Evolutionary conservation across 35 echinoderm and acorn worm species (phyloP), one percentile per base, ranked within the genome.

Genomic region (Anneissia japonica): DNA sequence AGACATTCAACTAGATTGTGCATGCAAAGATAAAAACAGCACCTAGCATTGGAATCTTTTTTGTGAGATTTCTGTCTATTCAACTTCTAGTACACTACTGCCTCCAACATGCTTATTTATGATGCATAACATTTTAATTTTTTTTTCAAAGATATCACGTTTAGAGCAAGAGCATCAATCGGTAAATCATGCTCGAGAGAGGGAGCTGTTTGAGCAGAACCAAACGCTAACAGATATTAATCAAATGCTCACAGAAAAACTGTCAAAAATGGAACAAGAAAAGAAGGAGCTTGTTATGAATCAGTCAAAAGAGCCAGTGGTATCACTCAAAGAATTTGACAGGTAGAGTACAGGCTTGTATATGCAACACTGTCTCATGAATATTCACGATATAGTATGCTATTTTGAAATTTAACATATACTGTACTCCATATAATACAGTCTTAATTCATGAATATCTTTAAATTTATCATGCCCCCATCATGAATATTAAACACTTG

Each of bases 301-400:
- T 12, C 51, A 64, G 29, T 74, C 79, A 43, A 41, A 36, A 32
- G 96, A 79, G 35, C 85, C 88, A 79, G 85, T 87, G 76, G 85
- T 94, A 19, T 46, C 90, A 21, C 93, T 87, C 36, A 83, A 87
- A 28, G 83, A 99, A 40, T 94, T 81, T 84, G 96, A 99, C 34
- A 90, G 90, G 96, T 77, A 30, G 31, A n/a, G n/a, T n/a, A n/a
- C n/a, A n/a, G n/a, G n/a, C n/a, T 64, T n/a, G n/a, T 13, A 64
- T 13, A 64, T 13, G n/a, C 51, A 13, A 13, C 12, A n/a, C 12
- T 12, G n/a, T 13, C 12, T n/a, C n/a, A 64, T 64, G 51, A 13
- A 64, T 13, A 64, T 13, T n/a, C n/a, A 64, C 12, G 12, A 12
- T 13, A 13, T 12, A 64, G 12, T 12, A 64, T n/a, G n/a, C 12